Percentiles rank a stretch among this genome's conserved stretches.
These are phyloP conservation scores for Furcula furcula DNA, from an alignment of 2,888 invertebrate genomes.

Conservation along the genomic window DNA sequence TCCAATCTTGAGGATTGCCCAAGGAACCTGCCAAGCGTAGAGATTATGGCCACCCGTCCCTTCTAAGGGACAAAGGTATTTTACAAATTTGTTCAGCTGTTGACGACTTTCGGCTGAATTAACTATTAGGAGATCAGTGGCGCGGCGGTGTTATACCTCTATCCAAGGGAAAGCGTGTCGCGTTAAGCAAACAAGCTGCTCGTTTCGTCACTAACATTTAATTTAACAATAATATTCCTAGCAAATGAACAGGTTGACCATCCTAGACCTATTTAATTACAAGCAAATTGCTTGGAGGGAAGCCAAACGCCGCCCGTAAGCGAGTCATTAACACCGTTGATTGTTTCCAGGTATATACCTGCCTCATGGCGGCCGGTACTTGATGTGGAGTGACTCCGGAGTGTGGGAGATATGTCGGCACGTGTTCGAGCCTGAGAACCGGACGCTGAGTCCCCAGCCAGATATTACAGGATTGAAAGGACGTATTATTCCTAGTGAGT, in stretches of 20 bases:
- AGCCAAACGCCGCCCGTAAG: conserved; percentile 19
- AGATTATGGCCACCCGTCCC: too few relatives aligned
- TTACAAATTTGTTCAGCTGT: too few relatives aligned
- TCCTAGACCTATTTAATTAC: conserved; percentile 22
- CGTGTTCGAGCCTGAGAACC: conserved; percentile 55
- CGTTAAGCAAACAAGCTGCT: too few relatives aligned
- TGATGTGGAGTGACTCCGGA: conserved; percentile 86
- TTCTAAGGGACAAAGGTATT: too few relatives aligned
- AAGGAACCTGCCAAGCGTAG: too few relatives aligned
- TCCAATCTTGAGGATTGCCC: too few relatives aligned
- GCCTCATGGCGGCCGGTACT: conserved; percentile 77
- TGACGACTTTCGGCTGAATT: too few relatives aligned
- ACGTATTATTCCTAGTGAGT: background rate
- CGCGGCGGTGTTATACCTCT: too few relatives aligned
- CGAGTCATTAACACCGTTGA: conserved; percentile 33
- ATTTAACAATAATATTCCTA: too few relatives aligned
- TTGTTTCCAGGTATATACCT: conserved; percentile 79
- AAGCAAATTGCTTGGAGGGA: conserved; percentile 20
- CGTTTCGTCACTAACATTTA: too few relatives aligned
- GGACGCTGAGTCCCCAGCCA: conserved; percentile 28
- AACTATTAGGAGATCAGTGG: too few relatives aligned
- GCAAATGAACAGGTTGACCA: background rate
- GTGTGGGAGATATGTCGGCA: conserved; percentile 85
- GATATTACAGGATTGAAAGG: conserved; percentile 46
- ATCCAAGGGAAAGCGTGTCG: too few relatives aligned